A percentile compares a stretch with the other conserved stretches of the same genome.
Conservation (phyloP, 2,797 vertebrate genomes). For the Ctenosaura bakeri region DNA sequence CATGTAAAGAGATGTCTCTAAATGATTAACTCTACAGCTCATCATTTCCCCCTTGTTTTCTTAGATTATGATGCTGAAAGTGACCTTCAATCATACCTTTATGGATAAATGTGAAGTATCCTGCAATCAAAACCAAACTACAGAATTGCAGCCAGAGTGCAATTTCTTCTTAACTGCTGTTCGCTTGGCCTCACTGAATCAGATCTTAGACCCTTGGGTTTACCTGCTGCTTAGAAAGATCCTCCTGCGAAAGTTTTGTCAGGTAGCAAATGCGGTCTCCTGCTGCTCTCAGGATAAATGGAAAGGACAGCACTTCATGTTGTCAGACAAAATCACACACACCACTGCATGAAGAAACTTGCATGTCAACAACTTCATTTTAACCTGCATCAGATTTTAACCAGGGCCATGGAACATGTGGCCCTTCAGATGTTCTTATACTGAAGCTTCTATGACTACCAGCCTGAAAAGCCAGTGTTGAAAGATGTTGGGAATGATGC, state of each 20-base stretch:
- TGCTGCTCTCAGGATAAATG: constrained; percentile 85
- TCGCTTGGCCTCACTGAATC: constrained; percentile 96
- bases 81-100: constrained; percentile 87
- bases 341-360: constrained; percentile 65
- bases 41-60: constrained; percentile 43
- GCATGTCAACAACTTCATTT: constrained; percentile 43
- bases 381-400: not conserved
- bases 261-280: constrained; percentile 91
- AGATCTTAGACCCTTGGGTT: constrained; percentile 98
- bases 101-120: constrained; percentile 84
- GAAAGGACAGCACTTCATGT: constrained; percentile 79
- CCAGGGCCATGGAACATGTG: not conserved
- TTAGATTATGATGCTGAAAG: constrained; percentile 92
- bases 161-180: constrained; percentile 90
- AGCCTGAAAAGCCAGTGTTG: not conserved
- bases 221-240: constrained; percentile 95
- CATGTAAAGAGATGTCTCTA: not conserved
- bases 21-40: not conserved
- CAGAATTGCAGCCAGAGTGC: constrained; percentile 83
- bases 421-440: not conserved
- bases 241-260: constrained; percentile 90
- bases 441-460: not conserved
- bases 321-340: constrained; percentile 72
- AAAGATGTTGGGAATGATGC: not conserved
- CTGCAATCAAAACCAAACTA: not conserved